Conservation (phyloP, 53 echinoderm and acorn worm genomes). For the Apostichopus leukothele region DNA sequence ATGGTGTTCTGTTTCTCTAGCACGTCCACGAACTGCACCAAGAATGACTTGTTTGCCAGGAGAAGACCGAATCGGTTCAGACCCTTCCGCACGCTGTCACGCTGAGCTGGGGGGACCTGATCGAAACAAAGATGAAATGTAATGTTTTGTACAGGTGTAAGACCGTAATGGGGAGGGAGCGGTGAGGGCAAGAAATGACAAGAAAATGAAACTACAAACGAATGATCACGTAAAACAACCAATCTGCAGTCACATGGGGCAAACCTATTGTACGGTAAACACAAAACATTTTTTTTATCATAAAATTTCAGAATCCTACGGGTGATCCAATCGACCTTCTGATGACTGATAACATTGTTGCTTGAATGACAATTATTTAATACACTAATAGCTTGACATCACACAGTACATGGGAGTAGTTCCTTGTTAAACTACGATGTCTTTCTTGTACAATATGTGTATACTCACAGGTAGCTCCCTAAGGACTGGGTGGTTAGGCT, state of each 20-base stretch:
- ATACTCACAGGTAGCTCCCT: slow-evolving; percentile 78
- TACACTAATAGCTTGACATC: not conserved
- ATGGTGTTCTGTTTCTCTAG: slow-evolving; percentile 82
- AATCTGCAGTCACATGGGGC: too few species aligned
- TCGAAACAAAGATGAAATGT: not conserved
- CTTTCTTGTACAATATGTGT: not conserved
- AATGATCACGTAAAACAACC: too few species aligned
- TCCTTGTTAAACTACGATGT: not conserved
- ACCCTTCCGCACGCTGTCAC: slow-evolving; percentile 73
- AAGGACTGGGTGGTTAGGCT: slow-evolving; percentile 83
- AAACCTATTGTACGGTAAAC: too few species aligned
- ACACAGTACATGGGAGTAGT: not conserved
- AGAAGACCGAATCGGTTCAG: slow-evolving; percentile 79
- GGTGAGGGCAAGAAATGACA: not conserved
- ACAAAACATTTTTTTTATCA: too few species aligned
- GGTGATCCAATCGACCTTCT: too few species aligned
- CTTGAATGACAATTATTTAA: not conserved
- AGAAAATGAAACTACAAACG: not conserved
- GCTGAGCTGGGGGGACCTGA: slow-evolving; percentile 75
- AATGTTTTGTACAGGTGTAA: too few species aligned
- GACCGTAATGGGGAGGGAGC: too few species aligned
- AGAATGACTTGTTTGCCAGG: slow-evolving; percentile 86
- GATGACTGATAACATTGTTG: not conserved
- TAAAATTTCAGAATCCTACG: too few species aligned
- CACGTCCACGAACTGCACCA: slow-evolving; percentile 81